Evolutionary conservation across 2,797 vertebrate genomes (phyloP).

Genomic region (Neoniphon sammara): DNA sequence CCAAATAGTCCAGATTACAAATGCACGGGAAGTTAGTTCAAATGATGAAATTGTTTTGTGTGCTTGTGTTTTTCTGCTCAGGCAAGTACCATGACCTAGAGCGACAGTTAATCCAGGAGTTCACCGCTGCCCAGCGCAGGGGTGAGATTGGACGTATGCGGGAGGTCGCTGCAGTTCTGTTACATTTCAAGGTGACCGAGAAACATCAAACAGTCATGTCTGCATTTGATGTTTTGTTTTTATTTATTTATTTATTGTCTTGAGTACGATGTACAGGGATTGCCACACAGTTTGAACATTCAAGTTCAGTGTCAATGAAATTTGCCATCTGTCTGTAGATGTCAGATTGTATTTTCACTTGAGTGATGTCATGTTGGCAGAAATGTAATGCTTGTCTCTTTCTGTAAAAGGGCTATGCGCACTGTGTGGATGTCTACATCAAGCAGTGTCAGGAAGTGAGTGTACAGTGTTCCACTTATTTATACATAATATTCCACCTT

Average conservation of each 20-base stretch:
- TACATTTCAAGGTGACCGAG: slow-evolving; percentile 96
- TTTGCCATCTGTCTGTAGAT: not conserved
- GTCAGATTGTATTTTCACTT: slow-evolving; percentile 1
- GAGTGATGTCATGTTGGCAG: not conserved
- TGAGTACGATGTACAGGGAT: not conserved
- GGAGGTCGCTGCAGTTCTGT: slow-evolving; percentile 96
- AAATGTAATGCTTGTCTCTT: slow-evolving; percentile 55
- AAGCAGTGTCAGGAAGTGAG: slow-evolving; percentile 99
- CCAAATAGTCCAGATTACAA: slow-evolving; percentile 5
- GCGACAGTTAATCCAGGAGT: slow-evolving; percentile 97
- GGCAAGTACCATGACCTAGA: slow-evolving; percentile 99
- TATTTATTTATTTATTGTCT: not conserved
- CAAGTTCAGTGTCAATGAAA: not conserved
- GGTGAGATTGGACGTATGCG: slow-evolving; percentile 97
- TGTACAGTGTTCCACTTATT: slow-evolving; percentile 7
- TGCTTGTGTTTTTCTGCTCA: slow-evolving; percentile 60
- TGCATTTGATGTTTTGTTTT: not conserved
- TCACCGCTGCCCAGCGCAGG: slow-evolving; percentile 93
- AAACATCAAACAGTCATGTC: slow-evolving; percentile 19
- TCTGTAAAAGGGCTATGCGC: slow-evolving; percentile 92
- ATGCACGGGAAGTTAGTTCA: not conserved
- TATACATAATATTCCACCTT: not conserved
- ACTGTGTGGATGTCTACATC: slow-evolving; percentile 99
- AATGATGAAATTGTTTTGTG: not conserved
- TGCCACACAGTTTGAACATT: not conserved